Conservation (phyloP, 37 sponge, comb jelly and placozoan genomes). For the Diacarnus erythraeanus region DNA sequence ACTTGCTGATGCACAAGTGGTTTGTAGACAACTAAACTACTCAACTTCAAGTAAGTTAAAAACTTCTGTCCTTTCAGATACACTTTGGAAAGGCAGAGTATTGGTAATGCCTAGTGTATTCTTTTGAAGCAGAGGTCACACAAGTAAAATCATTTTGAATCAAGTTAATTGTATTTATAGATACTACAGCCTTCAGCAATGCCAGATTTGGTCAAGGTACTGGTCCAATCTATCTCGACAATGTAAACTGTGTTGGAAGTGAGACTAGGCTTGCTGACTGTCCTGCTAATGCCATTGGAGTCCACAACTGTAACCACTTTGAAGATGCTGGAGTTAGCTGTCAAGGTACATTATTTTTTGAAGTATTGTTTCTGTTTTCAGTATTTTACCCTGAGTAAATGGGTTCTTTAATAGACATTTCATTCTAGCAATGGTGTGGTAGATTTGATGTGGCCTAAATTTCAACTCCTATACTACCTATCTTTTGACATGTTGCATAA, state of each 20-base stretch:
- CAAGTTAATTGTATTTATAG: not conserved
- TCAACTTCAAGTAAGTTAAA: not conserved
- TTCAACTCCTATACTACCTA: too few relatives aligned
- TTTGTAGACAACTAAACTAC: not conserved
- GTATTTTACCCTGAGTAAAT: too few relatives aligned
- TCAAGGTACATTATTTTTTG: not conserved
- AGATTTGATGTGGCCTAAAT: too few relatives aligned
- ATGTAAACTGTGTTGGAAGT: not conserved
- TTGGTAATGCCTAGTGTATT: too few relatives aligned
- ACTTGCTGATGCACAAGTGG: not conserved
- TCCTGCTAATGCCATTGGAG: not conserved
- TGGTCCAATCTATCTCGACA: not conserved
- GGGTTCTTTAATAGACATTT: not conserved
- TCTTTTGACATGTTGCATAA: not conserved
- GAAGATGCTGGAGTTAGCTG: slow-evolving; percentile 13
- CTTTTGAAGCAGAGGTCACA: too few relatives aligned
- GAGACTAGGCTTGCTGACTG: not conserved
- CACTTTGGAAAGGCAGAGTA: too few relatives aligned
- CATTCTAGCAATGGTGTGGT: too few relatives aligned
- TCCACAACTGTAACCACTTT: not conserved
- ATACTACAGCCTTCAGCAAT: not conserved
- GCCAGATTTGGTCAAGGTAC: slow-evolving; percentile 13
- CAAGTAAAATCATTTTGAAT: not conserved
- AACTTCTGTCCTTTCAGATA: too few relatives aligned
- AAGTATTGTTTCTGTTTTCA: not conserved